Conservation (phyloP, 2,888 invertebrate species). For the Rugalucina vietnamica region DNA sequence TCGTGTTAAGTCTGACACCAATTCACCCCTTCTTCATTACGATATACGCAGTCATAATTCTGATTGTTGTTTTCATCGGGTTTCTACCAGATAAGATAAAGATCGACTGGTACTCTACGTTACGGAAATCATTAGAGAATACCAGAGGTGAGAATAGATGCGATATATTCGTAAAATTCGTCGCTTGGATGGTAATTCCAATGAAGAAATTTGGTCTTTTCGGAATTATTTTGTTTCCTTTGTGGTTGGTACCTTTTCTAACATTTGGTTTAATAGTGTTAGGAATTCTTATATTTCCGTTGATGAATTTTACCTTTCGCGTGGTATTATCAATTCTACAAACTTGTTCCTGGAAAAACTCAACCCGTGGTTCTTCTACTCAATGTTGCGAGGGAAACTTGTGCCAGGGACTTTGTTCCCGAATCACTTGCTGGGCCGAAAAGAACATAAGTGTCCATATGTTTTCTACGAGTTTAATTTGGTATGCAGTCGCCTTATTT, state of each 20-base stretch:
- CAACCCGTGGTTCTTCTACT: too few species aligned
- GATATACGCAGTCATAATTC: not conserved
- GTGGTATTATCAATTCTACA: too few species aligned
- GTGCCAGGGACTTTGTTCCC: not conserved
- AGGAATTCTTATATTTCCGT: not conserved
- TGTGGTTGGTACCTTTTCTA: not conserved
- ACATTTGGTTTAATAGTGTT: not conserved
- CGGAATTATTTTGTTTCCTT: not conserved
- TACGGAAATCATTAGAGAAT: not conserved
- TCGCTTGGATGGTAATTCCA: not conserved
- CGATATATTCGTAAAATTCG: not conserved
- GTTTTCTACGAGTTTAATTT: slow-evolving; percentile 6
- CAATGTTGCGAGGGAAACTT: not conserved
- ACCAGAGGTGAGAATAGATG: not conserved
- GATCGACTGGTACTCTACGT: not conserved
- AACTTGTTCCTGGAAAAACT: too few species aligned
- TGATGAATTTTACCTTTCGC: not conserved
- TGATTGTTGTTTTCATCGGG: not conserved
- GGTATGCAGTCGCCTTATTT: not conserved
- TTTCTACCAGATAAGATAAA: not conserved
- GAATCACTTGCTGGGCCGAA: not conserved
- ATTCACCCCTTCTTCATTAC: not conserved
- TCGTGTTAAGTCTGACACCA: not conserved
- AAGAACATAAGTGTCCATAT: slow-evolving; percentile 29
- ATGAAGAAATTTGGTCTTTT: not conserved